These are phyloP conservation scores for Sphaerophoria rueppellii DNA, from an alignment of 2,888 invertebrate species.

Conservation along the genomic window DNA sequence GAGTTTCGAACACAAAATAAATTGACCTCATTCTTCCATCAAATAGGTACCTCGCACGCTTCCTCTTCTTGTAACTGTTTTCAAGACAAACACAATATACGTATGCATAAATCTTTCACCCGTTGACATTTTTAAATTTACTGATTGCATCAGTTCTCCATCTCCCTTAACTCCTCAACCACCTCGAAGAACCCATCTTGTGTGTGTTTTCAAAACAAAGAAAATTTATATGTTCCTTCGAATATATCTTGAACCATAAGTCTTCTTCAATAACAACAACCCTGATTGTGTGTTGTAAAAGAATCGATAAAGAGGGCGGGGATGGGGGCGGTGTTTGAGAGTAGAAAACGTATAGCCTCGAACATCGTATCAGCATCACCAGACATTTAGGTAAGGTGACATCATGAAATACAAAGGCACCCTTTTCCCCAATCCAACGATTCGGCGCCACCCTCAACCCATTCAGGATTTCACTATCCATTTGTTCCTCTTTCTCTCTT, in stretches of 20 bases:
- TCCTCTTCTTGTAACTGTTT: background rate
- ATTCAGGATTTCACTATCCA: background rate
- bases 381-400: constrained; percentile 57
- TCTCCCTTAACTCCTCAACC: background rate
- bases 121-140: constrained; percentile 66
- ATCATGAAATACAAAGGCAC: constrained; percentile 30
- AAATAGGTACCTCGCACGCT: background rate
- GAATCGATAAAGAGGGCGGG: constrained; percentile 34
- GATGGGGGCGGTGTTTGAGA: background rate
- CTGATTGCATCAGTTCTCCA: constrained; percentile 62
- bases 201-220: constrained; percentile 33
- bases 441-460: background rate
- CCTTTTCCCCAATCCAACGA: background rate
- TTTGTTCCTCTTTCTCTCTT: background rate
- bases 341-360: constrained; percentile 19
- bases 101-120: constrained; percentile 65
- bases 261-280: constrained; percentile 17
- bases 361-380: constrained; percentile 42
- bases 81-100: constrained; percentile 13
- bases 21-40: constrained; percentile 61
- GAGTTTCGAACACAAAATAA: constrained; percentile 46
- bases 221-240: background rate
- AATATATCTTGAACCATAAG: background rate
- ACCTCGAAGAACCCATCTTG: background rate
- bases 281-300: constrained; percentile 5